Evolutionary conservation across 1,140 invertebrate genomes (phyloP).

Genomic region (Archivesica marissinica): DNA sequence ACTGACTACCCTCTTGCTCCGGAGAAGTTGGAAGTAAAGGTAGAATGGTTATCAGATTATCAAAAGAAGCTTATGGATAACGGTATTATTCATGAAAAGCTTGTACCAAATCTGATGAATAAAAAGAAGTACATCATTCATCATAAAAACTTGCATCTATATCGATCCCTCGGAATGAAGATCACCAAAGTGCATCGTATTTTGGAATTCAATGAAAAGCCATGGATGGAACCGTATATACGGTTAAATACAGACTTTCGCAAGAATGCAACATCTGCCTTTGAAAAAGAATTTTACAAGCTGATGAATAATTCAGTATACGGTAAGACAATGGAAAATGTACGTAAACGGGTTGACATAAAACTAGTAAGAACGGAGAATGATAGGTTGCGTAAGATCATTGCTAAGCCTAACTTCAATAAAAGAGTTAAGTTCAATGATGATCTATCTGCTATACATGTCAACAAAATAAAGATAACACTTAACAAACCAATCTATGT

Average conservation of each 20-base stretch:
- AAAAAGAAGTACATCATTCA: slow-evolving; percentile 64
- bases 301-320: slow-evolving; percentile 77
- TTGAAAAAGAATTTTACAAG: slow-evolving; percentile 80
- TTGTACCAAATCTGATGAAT: slow-evolving; percentile 23
- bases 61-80: slow-evolving; percentile 3
- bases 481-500: too few relatives aligned
- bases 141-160: slow-evolving; percentile 60
- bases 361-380: slow-evolving; percentile 28
- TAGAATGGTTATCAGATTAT: slow-evolving; percentile 13
- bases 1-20: slow-evolving; percentile 44
- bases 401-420: slow-evolving; percentile 34
- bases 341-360: slow-evolving; percentile 33
- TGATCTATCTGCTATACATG: too few relatives aligned
- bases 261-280: slow-evolving; percentile 79
- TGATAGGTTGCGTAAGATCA: slow-evolving; percentile 12
- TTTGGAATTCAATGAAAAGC: slow-evolving; percentile 50
- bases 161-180: slow-evolving; percentile 40
- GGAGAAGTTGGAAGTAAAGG: slow-evolving; percentile 22
- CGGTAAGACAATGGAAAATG: slow-evolving; percentile 71
- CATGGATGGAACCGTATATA: slow-evolving; percentile 65
- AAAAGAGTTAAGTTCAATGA: slow-evolving; percentile 71
- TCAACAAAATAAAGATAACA: slow-evolving; percentile 62
- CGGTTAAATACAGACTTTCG: slow-evolving; percentile 72
- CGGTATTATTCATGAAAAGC: slow-evolving; percentile 54
- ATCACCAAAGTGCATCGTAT: slow-evolving; percentile 63